Percentiles rank a stretch among this genome's conserved stretches.
Evolutionary conservation across 2,888 invertebrate genomes (phyloP).

Genomic region (Tenodera sinensis): DNA sequence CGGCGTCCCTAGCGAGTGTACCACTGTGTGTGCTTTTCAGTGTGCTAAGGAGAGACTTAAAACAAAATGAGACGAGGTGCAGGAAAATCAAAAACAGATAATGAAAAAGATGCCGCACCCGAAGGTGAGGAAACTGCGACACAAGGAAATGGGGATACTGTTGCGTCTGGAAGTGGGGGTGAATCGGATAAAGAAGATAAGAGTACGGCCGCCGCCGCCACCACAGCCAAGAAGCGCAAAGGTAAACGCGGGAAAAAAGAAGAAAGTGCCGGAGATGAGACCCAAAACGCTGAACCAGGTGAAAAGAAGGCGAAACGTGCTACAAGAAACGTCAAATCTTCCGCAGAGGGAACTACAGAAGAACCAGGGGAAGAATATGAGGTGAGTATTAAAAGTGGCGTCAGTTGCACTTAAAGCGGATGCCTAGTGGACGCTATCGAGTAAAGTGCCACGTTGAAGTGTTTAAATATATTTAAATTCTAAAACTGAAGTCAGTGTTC

Average conservation of each 20-base stretch:
- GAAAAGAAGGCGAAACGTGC: constrained; percentile 29
- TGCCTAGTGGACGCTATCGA: not conserved
- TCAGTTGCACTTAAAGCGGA: too few relatives aligned
- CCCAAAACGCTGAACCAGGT: not conserved
- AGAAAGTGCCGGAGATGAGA: constrained; percentile 32
- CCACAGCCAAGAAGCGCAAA: not conserved
- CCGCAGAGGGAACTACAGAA: constrained; percentile 45
- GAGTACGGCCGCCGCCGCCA: too few relatives aligned
- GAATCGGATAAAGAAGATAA: not conserved
- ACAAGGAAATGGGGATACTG: not conserved
- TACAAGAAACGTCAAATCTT: constrained; percentile 33
- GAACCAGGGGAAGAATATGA: constrained; percentile 51
- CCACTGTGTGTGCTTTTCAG: too few relatives aligned
- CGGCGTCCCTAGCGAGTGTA: too few relatives aligned
- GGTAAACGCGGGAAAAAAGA: constrained; percentile 33
- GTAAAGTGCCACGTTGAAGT: not conserved
- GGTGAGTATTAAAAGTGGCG: constrained; percentile 40
- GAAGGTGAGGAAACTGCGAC: not conserved
- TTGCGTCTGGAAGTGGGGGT: not conserved
- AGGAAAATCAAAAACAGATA: not conserved
- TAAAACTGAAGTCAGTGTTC: too few relatives aligned
- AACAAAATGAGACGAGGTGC: constrained; percentile 6
- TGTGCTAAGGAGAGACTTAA: too few relatives aligned
- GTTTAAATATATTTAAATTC: too few relatives aligned
- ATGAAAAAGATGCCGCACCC: not conserved